Conservation (phyloP, 35 echinoderm and acorn worm species). For the Apostichopus japonicus region DNA sequence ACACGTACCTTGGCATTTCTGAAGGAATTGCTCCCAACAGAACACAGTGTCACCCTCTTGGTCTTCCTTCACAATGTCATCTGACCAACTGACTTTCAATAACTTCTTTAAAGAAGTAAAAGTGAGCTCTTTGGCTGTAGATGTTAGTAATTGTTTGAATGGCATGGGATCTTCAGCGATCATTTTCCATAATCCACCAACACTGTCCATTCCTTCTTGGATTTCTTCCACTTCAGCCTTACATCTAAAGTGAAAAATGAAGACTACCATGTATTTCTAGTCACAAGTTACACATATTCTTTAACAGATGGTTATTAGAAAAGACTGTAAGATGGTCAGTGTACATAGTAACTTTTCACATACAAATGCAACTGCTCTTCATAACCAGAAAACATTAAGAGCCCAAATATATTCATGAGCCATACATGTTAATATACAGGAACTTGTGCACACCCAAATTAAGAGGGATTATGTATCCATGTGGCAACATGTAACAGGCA, state of each 20-base stretch:
- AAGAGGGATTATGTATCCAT: no score
- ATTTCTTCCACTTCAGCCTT: slow-evolving; percentile 27
- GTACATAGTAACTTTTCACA: no score
- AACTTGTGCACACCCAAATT: no score
- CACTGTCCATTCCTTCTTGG: neutral
- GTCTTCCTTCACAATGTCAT: neutral
- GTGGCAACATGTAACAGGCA: no score
- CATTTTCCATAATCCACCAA: neutral
- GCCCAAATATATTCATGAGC: no score
- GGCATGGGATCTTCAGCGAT: neutral
- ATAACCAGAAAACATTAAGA: no score
- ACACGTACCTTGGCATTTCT: neutral
- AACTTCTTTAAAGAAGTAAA: neutral
- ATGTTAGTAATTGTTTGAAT: neutral
- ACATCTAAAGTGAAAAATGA: neutral
- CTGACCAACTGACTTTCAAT: slow-evolving; percentile 13
- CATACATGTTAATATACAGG: no score
- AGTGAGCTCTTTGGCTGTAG: neutral
- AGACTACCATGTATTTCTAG: no score
- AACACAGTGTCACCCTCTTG: slow-evolving; percentile 14
- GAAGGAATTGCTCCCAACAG: slow-evolving; percentile 41
- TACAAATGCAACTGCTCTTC: no score
- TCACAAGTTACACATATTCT: no score
- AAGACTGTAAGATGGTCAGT: no score
- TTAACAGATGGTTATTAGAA: no score